A percentile compares a stretch with the other conserved stretches of the same genome.
Evolutionary conservation across 2,113 vertebrate genomes (phyloP).

Genomic region (Potamarius usumacintae): DNA sequence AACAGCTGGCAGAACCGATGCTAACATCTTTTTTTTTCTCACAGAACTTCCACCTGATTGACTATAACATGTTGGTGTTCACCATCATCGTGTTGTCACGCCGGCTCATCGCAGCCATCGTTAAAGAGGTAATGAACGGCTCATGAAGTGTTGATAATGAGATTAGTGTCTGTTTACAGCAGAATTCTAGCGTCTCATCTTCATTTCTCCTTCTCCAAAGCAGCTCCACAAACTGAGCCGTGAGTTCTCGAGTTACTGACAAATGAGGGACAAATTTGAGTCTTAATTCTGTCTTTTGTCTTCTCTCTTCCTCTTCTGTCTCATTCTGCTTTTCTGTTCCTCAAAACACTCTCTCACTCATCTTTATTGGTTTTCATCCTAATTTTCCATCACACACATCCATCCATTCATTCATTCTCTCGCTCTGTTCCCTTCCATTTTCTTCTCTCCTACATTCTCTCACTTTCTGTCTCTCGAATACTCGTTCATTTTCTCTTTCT

Average conservation of each 20-base stretch:
- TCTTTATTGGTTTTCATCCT: neutral
- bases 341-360: neutral
- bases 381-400: neutral
- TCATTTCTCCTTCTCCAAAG: neutral
- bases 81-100: slow-evolving; percentile 90
- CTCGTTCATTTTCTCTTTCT: neutral
- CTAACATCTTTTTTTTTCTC: neutral
- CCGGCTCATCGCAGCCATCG: slow-evolving; percentile 88
- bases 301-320: neutral
- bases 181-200: neutral
- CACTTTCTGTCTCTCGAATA: neutral
- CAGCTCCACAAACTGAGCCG: neutral
- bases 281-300: neutral
- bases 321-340: neutral
- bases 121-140: slow-evolving; percentile 86
- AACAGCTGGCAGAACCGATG: neutral
- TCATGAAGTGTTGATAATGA: neutral
- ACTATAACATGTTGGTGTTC: slow-evolving; percentile 97
- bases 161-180: neutral
- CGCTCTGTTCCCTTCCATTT: neutral
- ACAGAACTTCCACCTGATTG: slow-evolving; percentile 98
- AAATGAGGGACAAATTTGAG: neutral
- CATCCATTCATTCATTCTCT: neutral
- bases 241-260: neutral
- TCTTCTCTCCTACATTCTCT: neutral